Evolutionary conservation across 2,113 vertebrate genomes (phyloP).

Genomic region (Lethenteron camtschaticum): DNA sequence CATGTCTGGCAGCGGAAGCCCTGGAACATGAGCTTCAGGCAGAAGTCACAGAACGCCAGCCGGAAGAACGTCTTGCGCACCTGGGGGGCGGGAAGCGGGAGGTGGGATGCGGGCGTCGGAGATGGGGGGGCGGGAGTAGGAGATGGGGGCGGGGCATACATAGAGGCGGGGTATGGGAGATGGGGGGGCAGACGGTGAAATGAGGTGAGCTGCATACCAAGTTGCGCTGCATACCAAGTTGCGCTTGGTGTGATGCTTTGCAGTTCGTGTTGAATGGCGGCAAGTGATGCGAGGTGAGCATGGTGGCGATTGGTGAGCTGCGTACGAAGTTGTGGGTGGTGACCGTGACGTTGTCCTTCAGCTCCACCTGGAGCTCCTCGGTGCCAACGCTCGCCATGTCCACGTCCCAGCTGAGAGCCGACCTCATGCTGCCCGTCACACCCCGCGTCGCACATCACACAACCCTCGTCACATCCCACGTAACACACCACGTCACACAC

Average conservation of each 20-base stretch:
- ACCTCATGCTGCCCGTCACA: slow-evolving; percentile 60
- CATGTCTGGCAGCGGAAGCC: slow-evolving; percentile 96
- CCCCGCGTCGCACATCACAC: background rate
- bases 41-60: slow-evolving; percentile 90
- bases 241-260: no score
- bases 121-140: no score
- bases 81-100: slow-evolving; percentile 17
- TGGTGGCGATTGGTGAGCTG: no score
- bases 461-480: background rate
- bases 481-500: background rate
- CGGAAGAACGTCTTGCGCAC: slow-evolving; percentile 98
- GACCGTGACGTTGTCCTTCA: slow-evolving; percentile 84
- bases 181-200: no score
- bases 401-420: slow-evolving; percentile 94
- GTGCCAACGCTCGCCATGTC: slow-evolving; percentile 96
- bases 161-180: no score
- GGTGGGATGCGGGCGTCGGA: no score
- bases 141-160: no score
- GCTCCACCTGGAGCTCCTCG: slow-evolving; percentile 84
- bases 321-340: slow-evolving; percentile 91
- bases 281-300: no score
- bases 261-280: no score
- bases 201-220: no score
- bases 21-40: slow-evolving; percentile 93
- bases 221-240: no score